Conservation (phyloP, 2,888 invertebrate species). For the Ceraclea dissimilis region DNA sequence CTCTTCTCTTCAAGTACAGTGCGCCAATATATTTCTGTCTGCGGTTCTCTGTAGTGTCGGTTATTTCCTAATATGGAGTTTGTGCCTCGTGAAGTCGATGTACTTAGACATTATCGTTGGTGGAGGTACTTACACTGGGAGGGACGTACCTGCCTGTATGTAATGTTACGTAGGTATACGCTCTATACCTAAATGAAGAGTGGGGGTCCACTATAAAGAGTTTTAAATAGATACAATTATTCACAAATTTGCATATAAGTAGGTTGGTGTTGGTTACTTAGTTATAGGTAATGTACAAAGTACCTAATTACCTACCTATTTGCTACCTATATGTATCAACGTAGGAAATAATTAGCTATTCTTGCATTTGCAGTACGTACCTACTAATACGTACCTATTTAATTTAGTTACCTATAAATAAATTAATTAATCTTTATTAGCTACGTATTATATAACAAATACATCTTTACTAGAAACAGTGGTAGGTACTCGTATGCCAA, state of each 20-base stretch:
- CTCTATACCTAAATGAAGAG: too few species aligned
- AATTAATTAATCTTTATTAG: too few species aligned
- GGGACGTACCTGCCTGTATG: too few species aligned
- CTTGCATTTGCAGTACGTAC: background rate
- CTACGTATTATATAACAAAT: too few species aligned
- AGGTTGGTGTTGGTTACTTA: too few species aligned
- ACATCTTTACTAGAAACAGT: too few species aligned
- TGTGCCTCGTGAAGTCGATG: background rate
- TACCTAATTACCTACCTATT: background rate
- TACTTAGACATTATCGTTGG: background rate
- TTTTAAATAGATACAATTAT: too few species aligned
- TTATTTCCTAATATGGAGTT: slow-evolving; percentile 18
- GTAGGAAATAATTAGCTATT: background rate
- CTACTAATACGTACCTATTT: background rate
- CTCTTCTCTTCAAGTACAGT: slow-evolving; percentile 10
- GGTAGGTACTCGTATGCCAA: background rate
- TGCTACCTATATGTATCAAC: background rate
- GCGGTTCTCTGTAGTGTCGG: slow-evolving; percentile 11
- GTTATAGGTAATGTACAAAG: too few species aligned
- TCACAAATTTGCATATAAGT: too few species aligned
- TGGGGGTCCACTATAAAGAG: too few species aligned
- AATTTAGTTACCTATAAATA: background rate
- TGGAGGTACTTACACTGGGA: background rate
- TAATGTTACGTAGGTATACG: too few species aligned
- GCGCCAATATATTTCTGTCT: slow-evolving; percentile 10